phyloP scores from a whole-genome alignment of 1,140 invertebrate species.

The Drosophila dunni region DNA sequence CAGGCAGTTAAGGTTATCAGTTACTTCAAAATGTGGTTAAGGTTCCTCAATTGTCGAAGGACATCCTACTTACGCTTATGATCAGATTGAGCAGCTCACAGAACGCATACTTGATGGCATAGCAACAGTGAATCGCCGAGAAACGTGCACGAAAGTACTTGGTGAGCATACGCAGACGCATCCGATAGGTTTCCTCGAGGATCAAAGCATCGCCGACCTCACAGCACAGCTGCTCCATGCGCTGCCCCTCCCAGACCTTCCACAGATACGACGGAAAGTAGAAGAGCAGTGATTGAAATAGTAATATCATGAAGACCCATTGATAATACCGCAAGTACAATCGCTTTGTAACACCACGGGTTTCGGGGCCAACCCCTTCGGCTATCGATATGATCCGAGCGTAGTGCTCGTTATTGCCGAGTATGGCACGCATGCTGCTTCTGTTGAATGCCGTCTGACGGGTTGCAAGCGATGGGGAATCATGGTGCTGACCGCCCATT shows the following conservation, averaged over 20 bases:
- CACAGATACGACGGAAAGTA: constrained; percentile 90
- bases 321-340: constrained; percentile 93
- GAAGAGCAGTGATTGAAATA: constrained; percentile 92
- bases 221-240: constrained; percentile 85
- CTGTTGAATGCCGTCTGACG: constrained; percentile 28
- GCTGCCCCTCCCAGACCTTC: constrained; percentile 91
- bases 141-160: constrained; percentile 85
- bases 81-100: constrained; percentile 90
- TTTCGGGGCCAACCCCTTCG: constrained; percentile 67
- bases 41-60: neutral
- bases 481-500: neutral
- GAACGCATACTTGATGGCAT: constrained; percentile 88
- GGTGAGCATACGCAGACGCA: constrained; percentile 86
- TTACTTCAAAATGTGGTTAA: too few species aligned
- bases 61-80: constrained; percentile 86
- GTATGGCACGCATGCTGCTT: constrained; percentile 55
- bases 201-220: constrained; percentile 85
- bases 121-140: constrained; percentile 87
- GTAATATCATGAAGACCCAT: constrained; percentile 93
- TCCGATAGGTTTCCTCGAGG: constrained; percentile 85
- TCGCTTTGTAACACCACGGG: constrained; percentile 85
- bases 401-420: constrained; percentile 60
- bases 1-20: neutral
- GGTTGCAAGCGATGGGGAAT: neutral
- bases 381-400: constrained; percentile 62